Percentiles rank a stretch among this genome's conserved stretches.
These are phyloP conservation scores for Helobdella robusta DNA, from an alignment of 2,888 invertebrate genomes.

Conservation along the genomic window DNA sequence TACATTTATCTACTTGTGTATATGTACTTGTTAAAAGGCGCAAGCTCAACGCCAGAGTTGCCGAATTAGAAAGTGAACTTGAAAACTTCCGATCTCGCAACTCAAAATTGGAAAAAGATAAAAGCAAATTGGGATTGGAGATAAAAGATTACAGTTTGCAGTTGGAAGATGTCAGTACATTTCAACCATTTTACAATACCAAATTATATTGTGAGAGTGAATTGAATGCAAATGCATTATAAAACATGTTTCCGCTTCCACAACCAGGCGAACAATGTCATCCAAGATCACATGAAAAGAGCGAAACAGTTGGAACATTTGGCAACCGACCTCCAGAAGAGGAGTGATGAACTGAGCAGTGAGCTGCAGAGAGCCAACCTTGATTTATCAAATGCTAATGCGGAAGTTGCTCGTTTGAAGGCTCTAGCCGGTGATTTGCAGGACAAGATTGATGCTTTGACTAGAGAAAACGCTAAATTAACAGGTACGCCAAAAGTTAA, in stretches of 20 bases:
- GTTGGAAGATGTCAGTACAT: slow-evolving; percentile 59
- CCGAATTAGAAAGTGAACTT: slow-evolving; percentile 91
- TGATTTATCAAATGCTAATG: slow-evolving; percentile 18
- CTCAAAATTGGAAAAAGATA: slow-evolving; percentile 86
- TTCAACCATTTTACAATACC: background rate
- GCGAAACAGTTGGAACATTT: slow-evolving; percentile 52
- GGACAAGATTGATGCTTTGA: slow-evolving; percentile 62
- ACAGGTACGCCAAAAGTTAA: no score
- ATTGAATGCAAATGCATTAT: background rate
- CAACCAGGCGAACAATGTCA: slow-evolving; percentile 33
- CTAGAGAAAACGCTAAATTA: slow-evolving; percentile 55
- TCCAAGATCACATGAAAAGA: slow-evolving; percentile 41
- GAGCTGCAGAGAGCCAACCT: slow-evolving; percentile 10
- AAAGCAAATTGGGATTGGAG: slow-evolving; percentile 91
- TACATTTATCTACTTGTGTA: no score
- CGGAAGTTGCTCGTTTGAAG: slow-evolving; percentile 23
- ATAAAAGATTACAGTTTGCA: slow-evolving; percentile 97
- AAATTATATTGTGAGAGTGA: background rate
- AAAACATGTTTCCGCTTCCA: no score
- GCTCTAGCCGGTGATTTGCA: slow-evolving; percentile 22
- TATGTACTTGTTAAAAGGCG: slow-evolving; percentile 39
- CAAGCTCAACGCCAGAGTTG: slow-evolving; percentile 44
- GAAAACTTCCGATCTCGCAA: slow-evolving; percentile 84
- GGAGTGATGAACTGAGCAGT: slow-evolving; percentile 53
- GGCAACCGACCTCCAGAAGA: slow-evolving; percentile 29